Conservation (phyloP, 64 coral and sea anemone species). For the Montipora capricornis region DNA sequence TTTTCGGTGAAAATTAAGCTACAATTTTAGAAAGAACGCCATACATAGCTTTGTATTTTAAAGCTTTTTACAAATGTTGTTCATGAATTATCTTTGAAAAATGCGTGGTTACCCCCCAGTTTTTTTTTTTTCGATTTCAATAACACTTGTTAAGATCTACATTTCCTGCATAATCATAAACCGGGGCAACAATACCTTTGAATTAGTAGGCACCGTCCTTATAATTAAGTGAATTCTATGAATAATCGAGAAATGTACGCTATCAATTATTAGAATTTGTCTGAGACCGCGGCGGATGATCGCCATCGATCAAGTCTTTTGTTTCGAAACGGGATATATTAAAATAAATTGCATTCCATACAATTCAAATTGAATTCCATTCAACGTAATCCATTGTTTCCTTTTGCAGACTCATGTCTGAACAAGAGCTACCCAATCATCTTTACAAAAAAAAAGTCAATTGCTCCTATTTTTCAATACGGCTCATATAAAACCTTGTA, state of each 20-base stretch:
- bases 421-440: background rate
- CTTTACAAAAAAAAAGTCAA: background rate
- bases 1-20: too few species aligned
- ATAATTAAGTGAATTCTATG: background rate
- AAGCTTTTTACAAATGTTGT: too few species aligned
- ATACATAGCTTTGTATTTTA: too few species aligned
- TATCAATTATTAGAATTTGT: slow-evolving; percentile 5
- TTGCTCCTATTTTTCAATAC: background rate
- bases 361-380: slow-evolving; percentile 2
- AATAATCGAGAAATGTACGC: background rate
- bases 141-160: background rate
- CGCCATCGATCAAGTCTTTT: background rate
- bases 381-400: slow-evolving; percentile 5
- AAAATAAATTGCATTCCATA: background rate
- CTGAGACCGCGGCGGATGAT: background rate
- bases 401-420: background rate
- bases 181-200: too few species aligned
- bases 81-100: too few species aligned
- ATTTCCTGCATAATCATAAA: background rate
- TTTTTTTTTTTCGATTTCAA: too few species aligned
- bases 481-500: background rate
- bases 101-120: too few species aligned
- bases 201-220: too few species aligned
- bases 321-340: background rate
- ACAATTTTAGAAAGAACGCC: too few species aligned